phyloP scores from a whole-genome alignment of 2,888 invertebrate genomes.

The Micropterix aruncella region DNA sequence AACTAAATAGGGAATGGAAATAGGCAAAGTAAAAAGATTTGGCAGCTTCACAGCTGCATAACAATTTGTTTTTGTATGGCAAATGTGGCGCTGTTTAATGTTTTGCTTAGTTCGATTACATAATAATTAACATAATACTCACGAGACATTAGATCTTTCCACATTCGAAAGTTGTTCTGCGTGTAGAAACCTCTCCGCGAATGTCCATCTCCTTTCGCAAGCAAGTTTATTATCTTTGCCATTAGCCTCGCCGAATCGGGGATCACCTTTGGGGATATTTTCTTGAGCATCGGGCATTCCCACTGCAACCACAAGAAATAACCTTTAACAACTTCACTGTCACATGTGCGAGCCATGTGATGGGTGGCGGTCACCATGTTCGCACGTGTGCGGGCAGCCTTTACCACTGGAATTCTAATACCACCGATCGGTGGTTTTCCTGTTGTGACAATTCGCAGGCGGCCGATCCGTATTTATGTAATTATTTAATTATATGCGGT shows the following conservation, averaged over 20 bases:
- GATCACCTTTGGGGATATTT: slow-evolving; percentile 53
- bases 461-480: not conserved
- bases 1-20: no score
- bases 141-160: slow-evolving; percentile 87
- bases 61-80: no score
- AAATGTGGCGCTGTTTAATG: no score
- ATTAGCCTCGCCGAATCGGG: slow-evolving; percentile 75
- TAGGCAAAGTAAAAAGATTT: no score
- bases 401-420: not conserved
- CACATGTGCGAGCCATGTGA: slow-evolving; percentile 5
- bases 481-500: no score
- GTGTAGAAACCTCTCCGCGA: slow-evolving; percentile 53
- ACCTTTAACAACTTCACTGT: slow-evolving; percentile 3
- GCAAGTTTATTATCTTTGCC: slow-evolving; percentile 56
- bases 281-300: slow-evolving; percentile 68
- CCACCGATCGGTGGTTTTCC: no score
- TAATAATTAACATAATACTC: no score
- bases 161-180: slow-evolving; percentile 54
- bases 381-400: not conserved
- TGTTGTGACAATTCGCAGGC: no score
- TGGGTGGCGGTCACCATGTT: not conserved
- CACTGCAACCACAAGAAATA: slow-evolving; percentile 19
- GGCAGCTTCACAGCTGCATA: no score
- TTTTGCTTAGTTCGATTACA: no score
- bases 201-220: slow-evolving; percentile 51